Evolutionary conservation across 2,113 vertebrate genomes (phyloP).

Genomic region (Neodontobutis hainanensis): DNA sequence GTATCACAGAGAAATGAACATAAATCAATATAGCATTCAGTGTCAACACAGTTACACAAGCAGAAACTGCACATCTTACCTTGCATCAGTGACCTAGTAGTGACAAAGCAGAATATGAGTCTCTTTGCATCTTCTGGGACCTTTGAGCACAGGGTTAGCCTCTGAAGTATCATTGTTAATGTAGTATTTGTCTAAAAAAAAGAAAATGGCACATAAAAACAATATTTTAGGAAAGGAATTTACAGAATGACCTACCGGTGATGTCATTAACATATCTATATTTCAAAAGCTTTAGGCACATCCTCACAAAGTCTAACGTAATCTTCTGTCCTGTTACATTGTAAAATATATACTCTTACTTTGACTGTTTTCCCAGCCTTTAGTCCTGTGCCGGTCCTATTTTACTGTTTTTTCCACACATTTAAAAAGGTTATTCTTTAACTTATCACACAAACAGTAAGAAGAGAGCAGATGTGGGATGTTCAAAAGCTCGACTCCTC

Average conservation of each 20-base stretch:
- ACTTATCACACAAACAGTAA: slow-evolving; percentile 4
- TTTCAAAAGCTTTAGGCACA: neutral
- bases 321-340: neutral
- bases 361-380: neutral
- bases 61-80: slow-evolving; percentile 44
- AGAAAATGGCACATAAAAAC: neutral
- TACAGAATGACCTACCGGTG: neutral
- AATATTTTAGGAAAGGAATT: neutral
- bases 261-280: too few species aligned
- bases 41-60: neutral
- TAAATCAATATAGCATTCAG: neutral
- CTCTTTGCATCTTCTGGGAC: slow-evolving; percentile 27
- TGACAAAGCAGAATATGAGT: slow-evolving; percentile 25
- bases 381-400: neutral
- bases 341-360: slow-evolving; percentile 24
- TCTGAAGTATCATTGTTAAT: slow-evolving; percentile 61
- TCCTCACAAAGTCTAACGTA: too few species aligned
- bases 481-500: slow-evolving; percentile 41
- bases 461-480: slow-evolving; percentile 14
- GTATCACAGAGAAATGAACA: neutral
- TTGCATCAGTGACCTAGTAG: slow-evolving; percentile 48
- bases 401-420: slow-evolving; percentile 12
- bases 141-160: slow-evolving; percentile 54
- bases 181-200: slow-evolving; percentile 3
- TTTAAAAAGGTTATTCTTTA: slow-evolving; percentile 1